A percentile compares a stretch with the other conserved stretches of the same genome.
phyloP scores from a whole-genome alignment of 2,888 invertebrate species.

The Tanypteryx hageni region DNA sequence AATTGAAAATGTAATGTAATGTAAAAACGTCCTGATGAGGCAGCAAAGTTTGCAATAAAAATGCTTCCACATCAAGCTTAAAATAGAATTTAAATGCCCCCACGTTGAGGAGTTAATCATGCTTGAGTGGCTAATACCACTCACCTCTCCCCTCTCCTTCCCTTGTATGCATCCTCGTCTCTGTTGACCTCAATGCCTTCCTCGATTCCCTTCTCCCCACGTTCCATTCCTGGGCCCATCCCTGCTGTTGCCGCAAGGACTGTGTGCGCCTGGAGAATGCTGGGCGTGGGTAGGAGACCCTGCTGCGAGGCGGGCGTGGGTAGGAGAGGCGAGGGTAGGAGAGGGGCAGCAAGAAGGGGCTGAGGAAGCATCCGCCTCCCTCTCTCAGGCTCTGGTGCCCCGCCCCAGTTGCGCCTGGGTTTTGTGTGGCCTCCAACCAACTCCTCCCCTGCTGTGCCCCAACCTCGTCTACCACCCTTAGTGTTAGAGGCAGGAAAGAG shows the following conservation, averaged over 20 bases:
- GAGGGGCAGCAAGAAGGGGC: conserved; percentile 50
- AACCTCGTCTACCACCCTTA: conserved; percentile 44
- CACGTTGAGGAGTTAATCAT: no score
- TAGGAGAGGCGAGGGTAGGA: conserved; percentile 37
- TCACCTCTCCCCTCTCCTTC: conserved; percentile 78
- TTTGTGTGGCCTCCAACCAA: conserved; percentile 46
- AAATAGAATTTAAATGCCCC: no score
- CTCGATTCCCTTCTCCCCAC: conserved; percentile 23
- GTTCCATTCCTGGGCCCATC: not conserved
- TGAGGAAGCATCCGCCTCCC: conserved; percentile 58
- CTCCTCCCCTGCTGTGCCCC: conserved; percentile 52
- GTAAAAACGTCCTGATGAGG: no score
- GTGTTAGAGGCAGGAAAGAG: not conserved
- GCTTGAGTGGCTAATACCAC: conserved; percentile 70
- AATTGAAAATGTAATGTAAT: no score
- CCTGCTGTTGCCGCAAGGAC: not conserved
- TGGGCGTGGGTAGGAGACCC: conserved; percentile 38
- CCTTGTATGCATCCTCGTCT: conserved; percentile 50
- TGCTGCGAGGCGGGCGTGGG: conserved; percentile 53
- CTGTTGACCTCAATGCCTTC: conserved; percentile 26
- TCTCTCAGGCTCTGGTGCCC: conserved; percentile 54
- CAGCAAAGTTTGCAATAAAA: no score
- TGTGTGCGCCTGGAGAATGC: conserved; percentile 34
- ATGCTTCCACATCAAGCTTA: no score
- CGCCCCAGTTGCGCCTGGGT: conserved; percentile 47